phyloP scores from a whole-genome alignment of 2,888 invertebrate species.

The Dichetophora obliterata region DNA sequence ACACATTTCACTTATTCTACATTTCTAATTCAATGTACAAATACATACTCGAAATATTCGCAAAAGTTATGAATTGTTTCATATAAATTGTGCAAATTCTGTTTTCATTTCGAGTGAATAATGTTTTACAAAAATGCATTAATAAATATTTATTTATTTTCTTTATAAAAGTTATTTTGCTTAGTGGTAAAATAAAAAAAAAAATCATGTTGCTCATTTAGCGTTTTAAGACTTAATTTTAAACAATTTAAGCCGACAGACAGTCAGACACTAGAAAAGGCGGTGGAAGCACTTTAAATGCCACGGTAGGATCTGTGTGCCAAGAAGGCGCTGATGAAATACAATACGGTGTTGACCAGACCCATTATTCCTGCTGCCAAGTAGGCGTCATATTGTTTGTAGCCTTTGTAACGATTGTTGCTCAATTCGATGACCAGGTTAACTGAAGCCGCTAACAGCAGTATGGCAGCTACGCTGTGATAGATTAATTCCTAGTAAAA shows the following conservation, averaged over 20 bases:
- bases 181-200: neutral
- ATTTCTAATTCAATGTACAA: neutral
- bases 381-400: slow-evolving; percentile 75
- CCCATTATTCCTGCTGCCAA: slow-evolving; percentile 83
- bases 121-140: too few relatives aligned
- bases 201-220: neutral
- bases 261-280: neutral
- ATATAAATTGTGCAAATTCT: neutral
- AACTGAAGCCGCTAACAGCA: slow-evolving; percentile 80
- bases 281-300: slow-evolving; percentile 69
- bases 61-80: neutral
- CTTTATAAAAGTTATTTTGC: too few relatives aligned
- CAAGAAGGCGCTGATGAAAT: slow-evolving; percentile 82
- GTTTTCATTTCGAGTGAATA: too few relatives aligned
- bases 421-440: slow-evolving; percentile 77
- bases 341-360: slow-evolving; percentile 78
- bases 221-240: neutral
- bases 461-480: slow-evolving; percentile 80
- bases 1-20: neutral
- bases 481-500: slow-evolving; percentile 83
- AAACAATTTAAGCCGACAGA: too few relatives aligned
- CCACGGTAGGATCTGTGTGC: slow-evolving; percentile 84
- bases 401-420: slow-evolving; percentile 70
- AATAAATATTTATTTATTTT: too few relatives aligned
- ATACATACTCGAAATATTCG: neutral